Base-by-base conservation (phyloP, 1,140 invertebrate genomes). In the Cheumatopsyche charites region DNA sequence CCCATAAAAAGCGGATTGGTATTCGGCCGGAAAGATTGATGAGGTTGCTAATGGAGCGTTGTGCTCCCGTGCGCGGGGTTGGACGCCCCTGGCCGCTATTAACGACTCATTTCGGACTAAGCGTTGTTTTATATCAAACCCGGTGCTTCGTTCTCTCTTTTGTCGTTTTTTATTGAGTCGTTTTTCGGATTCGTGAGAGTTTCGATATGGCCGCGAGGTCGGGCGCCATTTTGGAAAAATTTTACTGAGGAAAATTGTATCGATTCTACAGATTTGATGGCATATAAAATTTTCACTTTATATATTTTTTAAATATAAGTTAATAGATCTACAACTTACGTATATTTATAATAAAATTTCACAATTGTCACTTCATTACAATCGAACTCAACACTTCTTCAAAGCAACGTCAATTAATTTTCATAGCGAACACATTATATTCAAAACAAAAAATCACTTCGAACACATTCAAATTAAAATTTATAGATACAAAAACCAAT, bases 1-100 rank as follows among this genome's bases (percentile, higher is more conserved):
- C 66, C 66, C 66, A 55, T 68, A 68, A 68, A 58, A 68, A 68
- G 66, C 49, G 66, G 66, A 52, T 68, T 55, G 66, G 66, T 68
- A 68, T 55, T 68, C 66, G 45, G 63, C 43, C 45, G 45, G 47
- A 52, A 68, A 68, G 66, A 68, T 68, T 68, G 66, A 68, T 68
- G 66, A 68, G 21, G 66, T 47, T 17, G 41, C 42, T 47, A 68
- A 47, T 58, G 55, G 55, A 21, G 62, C 21, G 66, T 55, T 29
- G 66, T 45, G 66, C 66, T 68, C 66, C 66, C 66, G 66, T 68
- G 47, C 43, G 15, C 13, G 13, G 21, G 63, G 17, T 41, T 68
- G 66, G 45, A 47, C 66, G 49, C 66, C 66, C 21, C 66, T 68
- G 66, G 19, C 47, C 42, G 43, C 63, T 55, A 68, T 68, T 68